Evolutionary conservation across 2,113 vertebrate species (phyloP).

Genomic region (Ciconia maguari): DNA sequence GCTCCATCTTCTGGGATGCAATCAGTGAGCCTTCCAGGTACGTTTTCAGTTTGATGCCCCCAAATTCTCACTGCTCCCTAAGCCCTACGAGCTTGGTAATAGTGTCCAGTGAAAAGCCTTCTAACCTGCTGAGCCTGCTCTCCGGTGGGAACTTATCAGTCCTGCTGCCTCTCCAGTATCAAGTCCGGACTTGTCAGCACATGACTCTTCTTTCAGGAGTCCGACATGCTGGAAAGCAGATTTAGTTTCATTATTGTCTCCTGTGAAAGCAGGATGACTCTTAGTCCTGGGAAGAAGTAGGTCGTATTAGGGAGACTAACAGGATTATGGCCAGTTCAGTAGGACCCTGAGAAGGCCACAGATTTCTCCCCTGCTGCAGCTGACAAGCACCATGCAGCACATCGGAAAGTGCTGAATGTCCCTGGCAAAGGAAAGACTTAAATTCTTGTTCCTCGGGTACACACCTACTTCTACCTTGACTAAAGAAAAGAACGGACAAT

Average conservation of each 20-base stretch:
- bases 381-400: background rate
- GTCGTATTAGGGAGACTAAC: conserved; percentile 25
- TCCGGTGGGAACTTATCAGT: background rate
- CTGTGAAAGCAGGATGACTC: background rate
- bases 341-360: background rate
- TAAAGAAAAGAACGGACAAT: background rate
- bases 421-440: background rate
- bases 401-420: background rate
- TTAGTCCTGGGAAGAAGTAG: conserved; percentile 39
- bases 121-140: background rate
- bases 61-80: background rate
- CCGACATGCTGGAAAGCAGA: background rate
- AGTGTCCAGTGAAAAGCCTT: background rate
- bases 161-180: background rate
- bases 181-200: background rate
- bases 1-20: background rate
- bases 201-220: background rate
- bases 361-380: background rate
- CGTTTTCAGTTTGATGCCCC: background rate
- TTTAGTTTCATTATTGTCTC: background rate
- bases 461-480: background rate
- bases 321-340: conserved; percentile 43
- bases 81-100: background rate
- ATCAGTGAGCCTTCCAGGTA: background rate
- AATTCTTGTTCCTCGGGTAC: background rate